Percentiles rank a stretch among this genome's conserved stretches.
Conservation (phyloP, 1,140 invertebrate species). For the Hydropsyche tenuis region DNA sequence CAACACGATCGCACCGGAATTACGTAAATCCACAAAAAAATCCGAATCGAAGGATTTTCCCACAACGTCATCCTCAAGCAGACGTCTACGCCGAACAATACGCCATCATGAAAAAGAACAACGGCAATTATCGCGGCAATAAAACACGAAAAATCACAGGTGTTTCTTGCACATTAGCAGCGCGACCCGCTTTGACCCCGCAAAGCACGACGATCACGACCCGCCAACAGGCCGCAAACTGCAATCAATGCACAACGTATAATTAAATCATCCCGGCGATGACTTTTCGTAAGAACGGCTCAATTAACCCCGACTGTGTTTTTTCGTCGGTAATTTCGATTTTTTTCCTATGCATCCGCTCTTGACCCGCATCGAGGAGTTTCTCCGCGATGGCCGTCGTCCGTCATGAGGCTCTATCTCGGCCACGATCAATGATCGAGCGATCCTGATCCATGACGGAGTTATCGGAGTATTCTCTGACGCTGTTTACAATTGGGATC, state of each 20-base stretch:
- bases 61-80: too few relatives aligned
- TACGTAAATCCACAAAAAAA: too few relatives aligned
- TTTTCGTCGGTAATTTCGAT: not conserved
- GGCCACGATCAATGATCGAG: constrained; percentile 44
- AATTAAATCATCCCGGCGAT: constrained; percentile 21
- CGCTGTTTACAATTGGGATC: not conserved
- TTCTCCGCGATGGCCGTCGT: too few relatives aligned
- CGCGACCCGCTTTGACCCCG: constrained; percentile 1
- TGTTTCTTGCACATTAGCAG: constrained; percentile 11
- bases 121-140: constrained; percentile 1
- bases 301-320: not conserved
- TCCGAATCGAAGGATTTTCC: too few relatives aligned
- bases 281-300: not conserved
- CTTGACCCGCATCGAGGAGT: too few relatives aligned
- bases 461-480: too few relatives aligned
- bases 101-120: not conserved
- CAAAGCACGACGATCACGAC: not conserved
- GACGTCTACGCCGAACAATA: too few relatives aligned
- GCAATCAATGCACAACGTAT: constrained; percentile 19
- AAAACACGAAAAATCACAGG: constrained; percentile 18
- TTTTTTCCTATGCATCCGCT: not conserved
- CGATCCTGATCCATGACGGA: not conserved
- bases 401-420: constrained; percentile 40
- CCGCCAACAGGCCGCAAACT: not conserved
- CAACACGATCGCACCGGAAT: too few relatives aligned